Evolutionary conservation across 2,888 invertebrate species (phyloP).

Genomic region (Amphiduros pacificus): DNA sequence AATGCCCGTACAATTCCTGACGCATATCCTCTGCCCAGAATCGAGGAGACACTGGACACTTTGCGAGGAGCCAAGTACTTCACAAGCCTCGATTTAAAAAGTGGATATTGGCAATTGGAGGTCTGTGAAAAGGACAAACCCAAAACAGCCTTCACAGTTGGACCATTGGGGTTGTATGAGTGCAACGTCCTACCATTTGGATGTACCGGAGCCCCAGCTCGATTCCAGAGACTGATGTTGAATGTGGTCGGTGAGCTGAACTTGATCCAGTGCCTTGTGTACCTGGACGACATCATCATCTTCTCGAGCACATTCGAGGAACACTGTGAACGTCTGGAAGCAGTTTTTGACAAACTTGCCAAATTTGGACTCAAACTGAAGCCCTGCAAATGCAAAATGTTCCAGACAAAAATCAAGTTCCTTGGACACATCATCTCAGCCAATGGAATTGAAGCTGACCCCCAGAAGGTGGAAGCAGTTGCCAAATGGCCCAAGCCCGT

Average conservation of each 20-base stretch:
- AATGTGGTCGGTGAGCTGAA: conserved; percentile 5
- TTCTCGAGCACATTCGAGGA: conserved; percentile 22
- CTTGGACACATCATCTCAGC: conserved; percentile 13
- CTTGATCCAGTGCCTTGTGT: conserved; percentile 1
- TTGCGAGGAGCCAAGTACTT: neutral
- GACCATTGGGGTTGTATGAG: neutral
- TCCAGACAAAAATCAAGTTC: neutral
- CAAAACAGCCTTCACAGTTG: neutral
- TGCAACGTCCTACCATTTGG: neutral
- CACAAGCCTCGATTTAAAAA: neutral
- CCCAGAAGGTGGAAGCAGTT: neutral
- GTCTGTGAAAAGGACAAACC: neutral
- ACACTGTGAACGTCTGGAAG: conserved; percentile 21
- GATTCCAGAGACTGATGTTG: neutral
- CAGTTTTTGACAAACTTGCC: conserved; percentile 20
- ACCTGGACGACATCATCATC: conserved; percentile 32
- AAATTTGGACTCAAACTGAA: conserved; percentile 21
- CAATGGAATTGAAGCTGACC: conserved; percentile 1
- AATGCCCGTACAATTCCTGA: neutral
- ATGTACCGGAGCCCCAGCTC: neutral
- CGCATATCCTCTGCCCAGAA: neutral
- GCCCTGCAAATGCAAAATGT: conserved; percentile 18
- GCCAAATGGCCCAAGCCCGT: neutral
- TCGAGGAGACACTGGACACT: neutral
- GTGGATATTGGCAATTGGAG: neutral